Percentiles rank a stretch among this genome's conserved stretches.
Conservation (phyloP, 2,113 vertebrate genomes). For the Fukomys damarensis region DNA sequence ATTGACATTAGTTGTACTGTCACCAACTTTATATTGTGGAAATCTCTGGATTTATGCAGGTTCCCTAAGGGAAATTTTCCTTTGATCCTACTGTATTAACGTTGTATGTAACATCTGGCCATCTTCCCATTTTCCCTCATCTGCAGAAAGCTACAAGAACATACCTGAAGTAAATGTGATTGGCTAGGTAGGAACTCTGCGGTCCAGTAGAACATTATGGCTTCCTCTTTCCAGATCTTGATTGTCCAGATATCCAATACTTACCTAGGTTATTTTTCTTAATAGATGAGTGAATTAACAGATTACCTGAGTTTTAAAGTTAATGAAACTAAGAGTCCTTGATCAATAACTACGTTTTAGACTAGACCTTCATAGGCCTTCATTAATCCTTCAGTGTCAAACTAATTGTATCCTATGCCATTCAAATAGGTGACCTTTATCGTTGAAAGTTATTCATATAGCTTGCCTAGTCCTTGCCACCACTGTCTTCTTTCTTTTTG, state of each 20-base stretch:
- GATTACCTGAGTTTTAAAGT: not conserved
- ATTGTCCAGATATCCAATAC: not conserved
- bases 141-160: not conserved
- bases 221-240: not conserved
- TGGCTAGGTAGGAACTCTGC: not conserved
- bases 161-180: not conserved
- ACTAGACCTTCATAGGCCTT: not conserved
- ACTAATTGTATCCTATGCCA: not conserved
- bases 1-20: not conserved
- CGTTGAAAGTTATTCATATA: not conserved
- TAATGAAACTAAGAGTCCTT: not conserved
- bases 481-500: not conserved
- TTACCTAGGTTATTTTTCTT: not conserved
- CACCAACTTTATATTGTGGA: not conserved
- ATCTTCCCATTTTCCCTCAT: not conserved
- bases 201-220: not conserved
- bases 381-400: too few species aligned
- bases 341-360: not conserved
- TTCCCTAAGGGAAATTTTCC: not conserved
- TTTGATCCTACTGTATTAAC: not conserved
- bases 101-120: not conserved
- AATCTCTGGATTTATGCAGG: not conserved
- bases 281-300: conserved; percentile 10
- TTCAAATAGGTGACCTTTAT: not conserved
- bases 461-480: not conserved